A percentile compares a stretch with the other conserved stretches of the same genome.
Conservation (phyloP, 2,113 vertebrate genomes). For the Strigops habroptila region DNA sequence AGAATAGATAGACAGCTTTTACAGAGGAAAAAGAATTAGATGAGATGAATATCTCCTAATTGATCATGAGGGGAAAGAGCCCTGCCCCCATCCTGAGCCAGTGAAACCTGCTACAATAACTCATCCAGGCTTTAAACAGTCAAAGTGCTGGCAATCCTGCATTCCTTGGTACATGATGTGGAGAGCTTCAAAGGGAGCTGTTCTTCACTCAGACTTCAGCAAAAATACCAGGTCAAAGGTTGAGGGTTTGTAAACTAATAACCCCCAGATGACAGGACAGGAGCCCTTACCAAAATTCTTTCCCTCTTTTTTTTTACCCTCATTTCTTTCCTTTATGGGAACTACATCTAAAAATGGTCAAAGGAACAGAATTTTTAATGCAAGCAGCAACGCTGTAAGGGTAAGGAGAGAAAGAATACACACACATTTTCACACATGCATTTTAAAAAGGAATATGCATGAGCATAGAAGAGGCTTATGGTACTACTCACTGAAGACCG, state of each 20-base stretch:
- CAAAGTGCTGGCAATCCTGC: not conserved
- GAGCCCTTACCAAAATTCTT: slow-evolving; percentile 47
- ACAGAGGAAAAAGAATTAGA: not conserved
- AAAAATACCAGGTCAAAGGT: slow-evolving; percentile 68
- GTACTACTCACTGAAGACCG: not conserved
- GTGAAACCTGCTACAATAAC: slow-evolving; percentile 42
- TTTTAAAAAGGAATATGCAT: not conserved
- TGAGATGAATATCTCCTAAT: slow-evolving; percentile 3
- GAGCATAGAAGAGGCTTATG: not conserved
- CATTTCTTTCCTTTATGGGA: not conserved
- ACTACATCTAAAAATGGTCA: not conserved
- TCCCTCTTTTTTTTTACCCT: not conserved
- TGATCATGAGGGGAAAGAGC: not conserved
- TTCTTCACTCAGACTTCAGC: slow-evolving; percentile 41
- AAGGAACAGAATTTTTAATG: not conserved
- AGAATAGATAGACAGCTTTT: slow-evolving; percentile 12
- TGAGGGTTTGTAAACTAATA: slow-evolving; percentile 73
- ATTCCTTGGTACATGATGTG: slow-evolving; percentile 44
- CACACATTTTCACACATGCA: not conserved
- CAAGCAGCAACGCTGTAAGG: not conserved
- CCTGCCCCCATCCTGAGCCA: not conserved
- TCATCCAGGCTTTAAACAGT: slow-evolving; percentile 47
- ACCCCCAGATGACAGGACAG: slow-evolving; percentile 62
- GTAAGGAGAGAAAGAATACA: not conserved
- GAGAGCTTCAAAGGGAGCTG: slow-evolving; percentile 69